Evolutionary conservation across 1,140 invertebrate genomes (phyloP).

Genomic region (Zaprionus vittiger): DNA sequence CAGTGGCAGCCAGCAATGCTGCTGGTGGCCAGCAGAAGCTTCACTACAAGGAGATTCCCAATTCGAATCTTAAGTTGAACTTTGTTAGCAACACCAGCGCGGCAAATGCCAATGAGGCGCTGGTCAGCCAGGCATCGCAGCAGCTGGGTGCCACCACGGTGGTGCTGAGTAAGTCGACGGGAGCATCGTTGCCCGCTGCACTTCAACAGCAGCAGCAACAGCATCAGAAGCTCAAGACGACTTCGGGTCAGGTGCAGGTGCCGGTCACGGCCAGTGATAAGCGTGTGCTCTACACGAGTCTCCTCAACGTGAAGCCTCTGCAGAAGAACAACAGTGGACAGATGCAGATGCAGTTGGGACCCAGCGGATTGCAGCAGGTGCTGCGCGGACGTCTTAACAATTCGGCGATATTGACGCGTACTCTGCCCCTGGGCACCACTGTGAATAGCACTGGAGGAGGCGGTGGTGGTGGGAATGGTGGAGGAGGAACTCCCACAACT

Average conservation of each 20-base stretch:
- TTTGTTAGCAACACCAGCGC: conserved; percentile 61
- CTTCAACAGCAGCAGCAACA: conserved; percentile 52
- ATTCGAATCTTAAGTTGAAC: conserved; percentile 80
- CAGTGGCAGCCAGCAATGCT: conserved; percentile 49
- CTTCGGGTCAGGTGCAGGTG: conserved; percentile 38
- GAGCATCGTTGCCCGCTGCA: conserved; percentile 35
- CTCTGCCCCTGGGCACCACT: conserved; percentile 72
- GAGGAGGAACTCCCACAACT: conserved; percentile 49
- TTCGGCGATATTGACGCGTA: conserved; percentile 75
- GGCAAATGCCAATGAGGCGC: conserved; percentile 16
- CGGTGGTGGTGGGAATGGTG: conserved; percentile 15
- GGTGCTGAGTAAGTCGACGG: conserved; percentile 67
- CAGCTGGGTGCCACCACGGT: conserved; percentile 69
- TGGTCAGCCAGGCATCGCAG: conserved; percentile 48
- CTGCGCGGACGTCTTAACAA: conserved; percentile 76
- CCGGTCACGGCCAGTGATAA: conserved; percentile 59
- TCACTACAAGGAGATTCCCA: conserved; percentile 77
- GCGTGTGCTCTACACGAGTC: conserved; percentile 77
- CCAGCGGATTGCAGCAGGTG: conserved; percentile 70
- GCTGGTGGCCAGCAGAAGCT: conserved; percentile 58
- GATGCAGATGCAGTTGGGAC: conserved; percentile 79
- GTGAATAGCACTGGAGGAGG: conserved; percentile 60
- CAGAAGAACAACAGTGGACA: conserved; percentile 82
- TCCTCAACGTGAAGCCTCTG: conserved; percentile 78
- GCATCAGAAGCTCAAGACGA: conserved; percentile 74